These are phyloP conservation scores for Apantesis nais DNA, from an alignment of 2,888 invertebrate genomes.

Conservation along the genomic window DNA sequence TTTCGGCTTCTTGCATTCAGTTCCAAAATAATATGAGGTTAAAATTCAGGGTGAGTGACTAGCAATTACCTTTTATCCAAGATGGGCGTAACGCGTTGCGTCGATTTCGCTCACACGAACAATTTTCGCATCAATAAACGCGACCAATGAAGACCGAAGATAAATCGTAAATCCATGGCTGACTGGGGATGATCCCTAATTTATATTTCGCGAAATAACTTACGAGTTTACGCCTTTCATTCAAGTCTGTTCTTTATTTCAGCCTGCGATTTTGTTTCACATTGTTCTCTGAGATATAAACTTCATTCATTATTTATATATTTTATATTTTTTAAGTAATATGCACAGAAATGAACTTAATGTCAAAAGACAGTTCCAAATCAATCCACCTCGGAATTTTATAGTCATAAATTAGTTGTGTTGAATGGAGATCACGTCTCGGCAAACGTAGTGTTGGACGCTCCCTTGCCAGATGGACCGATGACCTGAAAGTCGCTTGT, in stretches of 20 bases:
- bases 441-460: too few relatives aligned
- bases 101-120: not conserved
- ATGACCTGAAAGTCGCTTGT: too few relatives aligned
- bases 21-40: not conserved
- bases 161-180: slow-evolving; percentile 9
- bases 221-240: not conserved
- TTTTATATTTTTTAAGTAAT: not conserved
- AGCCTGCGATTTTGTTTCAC: not conserved
- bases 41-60: slow-evolving; percentile 1
- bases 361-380: too few relatives aligned
- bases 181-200: slow-evolving; percentile 5
- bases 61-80: not conserved
- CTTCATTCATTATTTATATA: not conserved
- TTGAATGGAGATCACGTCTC: too few relatives aligned
- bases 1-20: too few relatives aligned
- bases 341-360: too few relatives aligned
- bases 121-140: slow-evolving; percentile 14
- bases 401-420: too few relatives aligned
- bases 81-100: not conserved
- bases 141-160: slow-evolving; percentile 5
- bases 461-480: too few relatives aligned
- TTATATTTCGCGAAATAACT: slow-evolving; percentile 7
- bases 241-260: not conserved
- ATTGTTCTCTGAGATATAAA: not conserved
- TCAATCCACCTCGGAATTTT: too few relatives aligned